A percentile compares a stretch with the other conserved stretches of the same genome.
Conservation (phyloP, 2,797 vertebrate genomes). For the Pachyuromys duprasi region DNA sequence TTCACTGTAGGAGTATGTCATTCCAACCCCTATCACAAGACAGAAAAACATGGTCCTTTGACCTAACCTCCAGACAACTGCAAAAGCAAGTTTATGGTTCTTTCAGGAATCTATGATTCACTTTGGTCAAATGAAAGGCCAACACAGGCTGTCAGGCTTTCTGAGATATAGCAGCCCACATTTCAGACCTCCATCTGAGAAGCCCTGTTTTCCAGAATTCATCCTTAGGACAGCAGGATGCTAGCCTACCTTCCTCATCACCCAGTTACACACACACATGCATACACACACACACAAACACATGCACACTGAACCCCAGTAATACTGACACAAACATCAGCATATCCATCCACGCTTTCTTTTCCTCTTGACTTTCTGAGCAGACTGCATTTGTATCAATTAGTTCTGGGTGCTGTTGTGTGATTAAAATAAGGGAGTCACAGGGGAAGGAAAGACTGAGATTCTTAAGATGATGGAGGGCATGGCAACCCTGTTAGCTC, state of each 20-base stretch:
- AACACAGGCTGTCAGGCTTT: constrained; percentile 28
- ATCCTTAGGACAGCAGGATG: neutral
- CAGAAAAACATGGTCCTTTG: constrained; percentile 69
- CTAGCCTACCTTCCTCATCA: neutral
- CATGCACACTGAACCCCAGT: neutral
- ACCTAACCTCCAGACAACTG: constrained; percentile 53
- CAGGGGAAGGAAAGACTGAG: neutral
- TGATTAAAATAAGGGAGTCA: neutral
- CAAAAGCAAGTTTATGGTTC: constrained; percentile 71
- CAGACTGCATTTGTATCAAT: neutral
- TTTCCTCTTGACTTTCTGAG: neutral
- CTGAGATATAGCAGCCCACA: constrained; percentile 3
- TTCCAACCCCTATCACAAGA: constrained; percentile 59
- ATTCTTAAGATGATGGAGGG: neutral
- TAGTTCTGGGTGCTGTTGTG: neutral
- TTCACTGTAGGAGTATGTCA: constrained; percentile 66
- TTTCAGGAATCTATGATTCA: constrained; percentile 78
- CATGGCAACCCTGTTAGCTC: neutral
- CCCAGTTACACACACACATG: neutral
- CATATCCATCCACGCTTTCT: neutral
- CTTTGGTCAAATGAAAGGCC: constrained; percentile 55
- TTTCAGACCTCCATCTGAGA: constrained; percentile 59
- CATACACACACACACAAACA: neutral
- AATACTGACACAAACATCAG: neutral
- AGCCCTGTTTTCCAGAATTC: neutral